Evolutionary conservation across 2,113 vertebrate species (phyloP).

Genomic region (Mastomys coucha): DNA sequence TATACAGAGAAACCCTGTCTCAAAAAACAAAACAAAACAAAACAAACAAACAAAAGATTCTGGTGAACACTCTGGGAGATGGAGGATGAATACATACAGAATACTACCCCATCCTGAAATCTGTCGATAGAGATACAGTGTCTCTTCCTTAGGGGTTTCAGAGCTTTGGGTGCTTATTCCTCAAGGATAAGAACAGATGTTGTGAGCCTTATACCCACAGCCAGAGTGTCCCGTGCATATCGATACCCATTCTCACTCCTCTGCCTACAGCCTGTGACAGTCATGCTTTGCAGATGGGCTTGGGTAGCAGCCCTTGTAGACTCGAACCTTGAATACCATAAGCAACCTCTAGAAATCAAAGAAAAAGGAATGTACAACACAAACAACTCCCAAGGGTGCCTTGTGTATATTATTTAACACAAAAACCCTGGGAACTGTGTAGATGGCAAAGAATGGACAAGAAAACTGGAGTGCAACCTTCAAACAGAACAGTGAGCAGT

Average conservation of each 20-base stretch:
- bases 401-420: conserved; percentile 49
- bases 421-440: not conserved
- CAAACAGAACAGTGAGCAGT: not conserved
- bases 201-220: not conserved
- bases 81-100: not conserved
- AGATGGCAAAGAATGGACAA: not conserved
- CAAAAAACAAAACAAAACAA: too few relatives aligned
- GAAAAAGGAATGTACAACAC: not conserved
- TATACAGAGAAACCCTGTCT: too few relatives aligned
- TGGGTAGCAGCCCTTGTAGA: conserved; percentile 8
- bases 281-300: not conserved
- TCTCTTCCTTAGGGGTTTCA: not conserved
- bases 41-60: not conserved
- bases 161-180: too few relatives aligned
- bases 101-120: not conserved
- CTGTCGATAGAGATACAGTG: fast-evolving
- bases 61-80: not conserved
- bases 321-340: not conserved
- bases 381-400: not conserved
- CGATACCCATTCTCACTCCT: not conserved
- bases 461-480: not conserved
- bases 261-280: not conserved
- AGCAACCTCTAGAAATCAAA: conserved; percentile 57
- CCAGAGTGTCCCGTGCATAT: fast-evolving
- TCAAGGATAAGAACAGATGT: not conserved